Base-by-base conservation (phyloP, 2,797 vertebrate species). In the Lacerta viridis region DNA sequence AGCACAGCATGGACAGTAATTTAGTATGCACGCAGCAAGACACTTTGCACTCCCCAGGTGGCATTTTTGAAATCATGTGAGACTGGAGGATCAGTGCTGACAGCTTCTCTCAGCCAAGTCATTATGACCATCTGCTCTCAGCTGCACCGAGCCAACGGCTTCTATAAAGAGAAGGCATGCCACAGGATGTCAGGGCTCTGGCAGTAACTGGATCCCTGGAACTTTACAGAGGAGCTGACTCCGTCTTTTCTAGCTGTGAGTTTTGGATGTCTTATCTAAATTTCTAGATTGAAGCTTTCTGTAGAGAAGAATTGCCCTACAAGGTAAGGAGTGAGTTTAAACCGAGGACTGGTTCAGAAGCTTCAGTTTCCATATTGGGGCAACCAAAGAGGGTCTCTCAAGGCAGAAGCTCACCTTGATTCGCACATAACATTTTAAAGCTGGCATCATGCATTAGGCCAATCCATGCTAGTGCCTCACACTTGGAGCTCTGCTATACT, bases 1-100 rank as follows among this genome's bases (percentile, higher is more conserved):
- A 91, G 91, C 66, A 41, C 43, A 79, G 90, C 87, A 91, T 66
- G 91, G 92, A 93, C 91, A 94, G 89, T 15, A 79, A 87, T 81
- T 77, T 69, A 72, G 71, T 89, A 85, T 89, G 93, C 85, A 84
- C 85, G 91, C 89, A 84, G 90, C 92, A 94, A 92, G 90, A 93
- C 92, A 92, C 81, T 95, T 95, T 93, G 89, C 92, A 93, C 95
- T 96, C 91, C 92, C 95, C 96, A 96, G 96, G 96, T 96, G 95
- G 96, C 94, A 39, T 18, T 0, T 91, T 64, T 86, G 91, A 64
- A 94, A 88, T 87, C 93, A 20, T 86, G 90, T 84, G 88, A 93
- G 87, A 91, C 88, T 66, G 92, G 91, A 89, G 95, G 91, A 93
- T 20, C 46, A 10, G 74, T 87, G 90, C 93, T 91, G 94, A 89